phyloP scores from a whole-genome alignment of 2,888 invertebrate species.

The Campoplex nolae region DNA sequence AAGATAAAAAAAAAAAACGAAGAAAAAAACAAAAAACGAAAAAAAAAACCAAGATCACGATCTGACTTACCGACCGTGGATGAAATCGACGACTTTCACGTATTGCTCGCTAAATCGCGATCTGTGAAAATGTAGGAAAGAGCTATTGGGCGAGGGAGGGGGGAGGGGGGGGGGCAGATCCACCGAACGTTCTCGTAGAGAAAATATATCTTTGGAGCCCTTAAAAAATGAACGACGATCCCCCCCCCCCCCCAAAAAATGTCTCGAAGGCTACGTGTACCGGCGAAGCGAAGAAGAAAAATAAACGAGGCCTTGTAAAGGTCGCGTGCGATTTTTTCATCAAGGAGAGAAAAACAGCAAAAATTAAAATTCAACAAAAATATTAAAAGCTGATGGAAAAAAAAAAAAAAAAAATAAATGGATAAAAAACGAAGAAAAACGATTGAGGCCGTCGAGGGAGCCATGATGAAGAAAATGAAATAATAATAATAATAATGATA shows the following conservation, averaged over 20 bases:
- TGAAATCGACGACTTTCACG: slow-evolving; percentile 33
- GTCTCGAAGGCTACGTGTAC: background rate
- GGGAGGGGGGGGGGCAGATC: background rate
- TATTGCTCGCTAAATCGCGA: background rate
- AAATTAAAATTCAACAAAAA: slow-evolving; percentile 40
- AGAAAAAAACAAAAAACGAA: no score
- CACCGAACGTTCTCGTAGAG: slow-evolving; percentile 9
- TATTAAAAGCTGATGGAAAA: slow-evolving; percentile 59
- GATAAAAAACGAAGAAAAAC: background rate
- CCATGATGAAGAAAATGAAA: background rate
- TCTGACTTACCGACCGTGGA: slow-evolving; percentile 57
- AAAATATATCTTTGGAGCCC: slow-evolving; percentile 2
- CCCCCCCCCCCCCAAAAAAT: background rate
- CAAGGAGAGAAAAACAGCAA: background rate
- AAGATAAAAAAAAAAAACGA: slow-evolving; percentile 1
- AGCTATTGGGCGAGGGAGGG: background rate
- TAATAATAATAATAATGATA: background rate
- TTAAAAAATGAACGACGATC: background rate
- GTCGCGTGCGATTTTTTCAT: slow-evolving; percentile 41
- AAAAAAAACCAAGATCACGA: slow-evolving; percentile 6
- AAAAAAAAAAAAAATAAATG: slow-evolving; percentile 22
- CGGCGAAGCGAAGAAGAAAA: background rate
- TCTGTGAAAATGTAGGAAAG: background rate
- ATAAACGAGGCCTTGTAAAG: slow-evolving; percentile 59
- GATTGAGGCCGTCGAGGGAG: background rate